Evolutionary conservation across 2,797 vertebrate genomes (phyloP), one percentile per base, ranked within the genome.

Genomic region (Gila robusta): DNA sequence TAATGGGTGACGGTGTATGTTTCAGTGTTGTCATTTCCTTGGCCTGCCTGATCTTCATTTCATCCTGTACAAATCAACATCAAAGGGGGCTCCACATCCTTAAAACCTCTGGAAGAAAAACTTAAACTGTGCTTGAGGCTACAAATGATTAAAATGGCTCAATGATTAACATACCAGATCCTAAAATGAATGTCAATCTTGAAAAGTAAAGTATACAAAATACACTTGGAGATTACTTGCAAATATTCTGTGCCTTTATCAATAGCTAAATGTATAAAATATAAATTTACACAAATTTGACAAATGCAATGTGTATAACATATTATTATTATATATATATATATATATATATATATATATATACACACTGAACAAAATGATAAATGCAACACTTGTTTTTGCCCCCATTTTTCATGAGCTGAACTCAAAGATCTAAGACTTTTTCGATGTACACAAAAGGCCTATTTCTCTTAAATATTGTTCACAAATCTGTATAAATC

Each of bases 11-110:
- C 5, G 35, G 80, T 39, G 49, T 81, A 54, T 0, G 10, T 71
- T 54, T 82, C 76, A 78, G 4, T 59, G 14, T 79, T 79, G 76
- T 78, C 54, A 70, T 26, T 56, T 82, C 23, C 23, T 56, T 52
- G 47, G 80, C 16, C 23, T 56, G 35, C 1, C 80, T 71, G 66
- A 71, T 52, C 32, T 56, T 69, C 21, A 70, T 70, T 81, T 82
- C 23, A 71, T 71, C 35, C 12, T 71, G 35, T 71, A 81, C 23
- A 70, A 70, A 49, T 70, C 79, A 81, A 49, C 19, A 39, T 49
- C 44, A 52, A 35, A 32, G 52, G 35, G 14, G 23, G 28, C n/a
- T 52, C 21, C 10, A 14, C 3, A 49, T 47, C 52, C 35, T n/a
- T 39, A 39, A 59, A 67, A 49, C 12, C 17, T 49, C 41, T 67